Base-by-base conservation (phyloP, 2,797 vertebrate genomes). In the Gymnoscopelus microlampas region DNA sequence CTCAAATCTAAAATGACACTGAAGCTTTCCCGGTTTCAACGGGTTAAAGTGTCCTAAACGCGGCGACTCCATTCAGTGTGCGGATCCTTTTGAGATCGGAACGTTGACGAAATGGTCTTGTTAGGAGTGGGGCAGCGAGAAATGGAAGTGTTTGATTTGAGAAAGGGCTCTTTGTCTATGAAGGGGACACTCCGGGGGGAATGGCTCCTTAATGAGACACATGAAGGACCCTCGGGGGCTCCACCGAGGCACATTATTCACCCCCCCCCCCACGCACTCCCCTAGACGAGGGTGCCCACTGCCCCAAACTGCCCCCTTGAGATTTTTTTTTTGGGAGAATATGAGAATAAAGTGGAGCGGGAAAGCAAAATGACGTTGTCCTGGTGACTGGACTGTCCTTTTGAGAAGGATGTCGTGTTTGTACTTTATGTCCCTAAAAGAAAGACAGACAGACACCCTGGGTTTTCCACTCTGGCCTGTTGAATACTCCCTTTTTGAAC, bases 161-260 rank as follows among this genome's bases (percentile, higher is more conserved):
- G 71, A 81, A 81, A 69, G 56, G 67, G 55, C 62, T 67, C 82
- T 91, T 93, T 93, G 90, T 94, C 78, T 81, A 83, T 89, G 82
- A 90, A 89, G 78, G 85, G 86, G 87, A 89, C 87, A 73, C 83
- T 80, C 82, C 79, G 74, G 88, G 70, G 72, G 68, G 85, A 78
- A 84, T 15, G 86, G 90, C 90, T 87, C 89, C 84, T 87, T 91
- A 93, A 95, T 93, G 93, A 93, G 88, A 87, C 85, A 73, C 88
- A 90, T 92, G 78, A 90, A 88, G 80, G 79, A 73, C 91, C 90
- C 75, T 81, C 83, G 85, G 73, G 72, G 73, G 72, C 78, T 76
- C 90, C 81, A 78, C 82, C 84, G 78, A 77, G 90, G 81, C 86
- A 92, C 82, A 88, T 93, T 92, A 91, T 93, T 88, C 89, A 90